Evolutionary conservation across 2,888 invertebrate species (phyloP), one percentile per base, ranked within the genome.

Genomic region (Anaspis maculata): DNA sequence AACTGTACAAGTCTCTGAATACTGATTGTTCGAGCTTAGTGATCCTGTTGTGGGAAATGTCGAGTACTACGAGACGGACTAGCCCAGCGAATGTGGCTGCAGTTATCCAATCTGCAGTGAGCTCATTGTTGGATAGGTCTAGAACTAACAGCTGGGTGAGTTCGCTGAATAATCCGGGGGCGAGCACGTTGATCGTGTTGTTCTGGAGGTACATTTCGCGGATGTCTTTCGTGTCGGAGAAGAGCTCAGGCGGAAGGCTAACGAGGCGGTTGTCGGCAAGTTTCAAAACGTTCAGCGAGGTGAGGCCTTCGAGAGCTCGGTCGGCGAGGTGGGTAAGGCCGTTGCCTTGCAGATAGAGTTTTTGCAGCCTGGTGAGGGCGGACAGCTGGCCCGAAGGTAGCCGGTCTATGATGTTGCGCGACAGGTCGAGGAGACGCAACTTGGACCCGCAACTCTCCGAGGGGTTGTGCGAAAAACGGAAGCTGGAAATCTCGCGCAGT

Each of bases 41-140:
- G 39, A 89, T 77, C 48, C 78, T 70, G 60, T 89, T 89, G 58
- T 76, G 75, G 27, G 85, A 83, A 45, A 87, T 70, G 58, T 86
- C 84, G 37, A 89, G 68, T 45, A 83, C 81, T 14, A 84, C 79
- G 9, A 89, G 70, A 37, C 85, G 72, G 49, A 83, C 77, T 23
- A 88, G 68, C 48, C 85, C 84, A 27, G 78, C 71, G 61, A 88
- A 87, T 7, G 86, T 86, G 2, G 79, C 82, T 13, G 84, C 76
- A 58, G 83, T 84, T 41, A 85, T 81, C 85, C 84, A 85, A 57
- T 85, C 86, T 27, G 83, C 78, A 2, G 83, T 82, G 40, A 89
- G 67, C 63, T 85, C 83, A 60, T 87, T 87, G 48, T 77, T 76
- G 15, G 84, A 83, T 51, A 87, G 66, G 64, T 87, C 85, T 40